Conservation (phyloP, 2,113 vertebrate species). For the Cyanistes caeruleus region DNA sequence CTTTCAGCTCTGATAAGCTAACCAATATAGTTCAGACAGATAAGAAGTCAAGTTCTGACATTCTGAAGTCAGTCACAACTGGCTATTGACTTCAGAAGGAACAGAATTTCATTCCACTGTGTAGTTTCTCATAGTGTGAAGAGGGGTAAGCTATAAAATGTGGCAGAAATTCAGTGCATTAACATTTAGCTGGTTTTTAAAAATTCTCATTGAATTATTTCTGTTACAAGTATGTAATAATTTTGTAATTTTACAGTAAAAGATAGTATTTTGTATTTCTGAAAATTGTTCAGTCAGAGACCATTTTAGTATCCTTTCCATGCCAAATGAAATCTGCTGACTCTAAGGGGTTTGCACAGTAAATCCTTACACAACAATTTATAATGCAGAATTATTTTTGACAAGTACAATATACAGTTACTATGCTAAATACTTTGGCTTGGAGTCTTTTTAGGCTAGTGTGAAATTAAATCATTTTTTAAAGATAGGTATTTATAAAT, state of each 20-base stretch:
- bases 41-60: neutral
- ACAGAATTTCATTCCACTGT: neutral
- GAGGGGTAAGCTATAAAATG: neutral
- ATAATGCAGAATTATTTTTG: neutral
- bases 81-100: neutral
- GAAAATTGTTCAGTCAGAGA: slow-evolving; percentile 5
- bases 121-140: neutral
- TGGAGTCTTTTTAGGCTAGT: neutral
- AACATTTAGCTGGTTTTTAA: neutral
- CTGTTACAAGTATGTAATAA: neutral
- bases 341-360: neutral
- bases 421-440: neutral
- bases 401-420: neutral
- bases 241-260: neutral
- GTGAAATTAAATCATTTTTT: neutral
- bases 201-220: neutral
- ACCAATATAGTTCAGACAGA: neutral
- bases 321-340: slow-evolving; percentile 9
- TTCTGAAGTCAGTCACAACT: neutral
- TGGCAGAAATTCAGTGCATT: neutral
- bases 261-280: neutral
- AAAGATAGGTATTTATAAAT: neutral
- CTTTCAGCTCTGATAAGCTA: neutral
- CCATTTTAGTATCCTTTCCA: neutral
- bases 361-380: neutral